Conservation (phyloP, 2,888 invertebrate species). For the Drosophila kokeensis region DNA sequence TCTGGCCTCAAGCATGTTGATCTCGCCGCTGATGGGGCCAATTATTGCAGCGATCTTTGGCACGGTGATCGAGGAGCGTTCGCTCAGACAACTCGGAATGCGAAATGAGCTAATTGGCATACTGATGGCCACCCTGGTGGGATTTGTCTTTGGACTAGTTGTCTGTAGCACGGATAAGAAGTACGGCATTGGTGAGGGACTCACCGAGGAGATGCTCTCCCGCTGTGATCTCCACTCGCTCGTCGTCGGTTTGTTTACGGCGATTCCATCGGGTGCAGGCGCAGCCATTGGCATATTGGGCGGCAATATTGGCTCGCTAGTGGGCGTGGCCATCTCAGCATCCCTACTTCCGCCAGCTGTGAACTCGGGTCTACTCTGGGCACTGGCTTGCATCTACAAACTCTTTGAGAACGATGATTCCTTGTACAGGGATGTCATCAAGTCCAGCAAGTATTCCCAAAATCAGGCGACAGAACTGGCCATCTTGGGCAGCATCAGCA, state of each 20-base stretch:
- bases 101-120: constrained; percentile 89
- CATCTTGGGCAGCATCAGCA: constrained; percentile 88
- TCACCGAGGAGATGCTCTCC: constrained; percentile 89
- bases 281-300: constrained; percentile 92
- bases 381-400: constrained; percentile 87
- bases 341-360: constrained; percentile 92
- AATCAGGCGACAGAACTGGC: constrained; percentile 88
- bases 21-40: constrained; percentile 93
- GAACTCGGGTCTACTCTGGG: constrained; percentile 90
- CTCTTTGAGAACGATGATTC: constrained; percentile 85
- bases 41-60: constrained; percentile 92
- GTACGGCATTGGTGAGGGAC: constrained; percentile 87
- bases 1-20: constrained; percentile 92
- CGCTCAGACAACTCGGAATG: constrained; percentile 88
- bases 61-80: constrained; percentile 88
- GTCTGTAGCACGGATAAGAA: constrained; percentile 87
- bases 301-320: constrained; percentile 91
- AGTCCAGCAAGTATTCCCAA: constrained; percentile 86
- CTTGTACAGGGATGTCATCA: constrained; percentile 84
- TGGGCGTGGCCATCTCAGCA: constrained; percentile 93
- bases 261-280: constrained; percentile 91
- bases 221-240: constrained; percentile 89
- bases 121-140: constrained; percentile 88
- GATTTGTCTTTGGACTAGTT: constrained; percentile 89
- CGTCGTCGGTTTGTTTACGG: constrained; percentile 90